Base-by-base conservation (phyloP, 2,888 invertebrate species). In the Plebejus anna region DNA sequence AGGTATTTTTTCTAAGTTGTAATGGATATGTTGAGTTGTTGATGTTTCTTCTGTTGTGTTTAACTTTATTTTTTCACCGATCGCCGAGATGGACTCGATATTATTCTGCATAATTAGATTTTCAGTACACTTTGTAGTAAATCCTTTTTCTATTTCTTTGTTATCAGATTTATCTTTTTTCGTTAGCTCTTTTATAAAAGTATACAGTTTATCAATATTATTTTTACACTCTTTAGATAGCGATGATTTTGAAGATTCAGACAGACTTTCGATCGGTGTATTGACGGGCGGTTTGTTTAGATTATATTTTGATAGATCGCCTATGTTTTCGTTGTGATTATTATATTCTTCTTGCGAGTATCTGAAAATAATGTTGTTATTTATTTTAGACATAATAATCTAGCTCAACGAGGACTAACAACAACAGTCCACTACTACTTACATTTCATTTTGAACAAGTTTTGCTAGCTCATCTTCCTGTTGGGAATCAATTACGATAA, bases 191-290 rank as follows among this genome's bases (percentile, higher is more conserved):
- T 88, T 90, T 81, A 94, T 88, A 71, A 94, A 84, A 79, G 85
- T 83, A 79, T 92, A 92, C 79, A 93, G 85, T 84, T 90, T 89
- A 75, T 92, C 89, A 77, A 93, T 92, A 80, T 90, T 92, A 81
- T 89, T 89, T 80, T 88, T 87, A 77, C 90, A 92, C 81, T 90
- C 88, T 4, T 87, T 76, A 6, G 88, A 79, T 13, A 84, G 79
- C 2, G 81, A 79, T 0, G 75, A 22, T 78, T 84, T 78, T 5
- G 73, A 13, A 16, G 32, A 6, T 55, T 51, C 73, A 4, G 5
- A 28, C 7, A 28, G 5, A 73, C 28, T 28, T 32, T 32, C 47
- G 32, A 28, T 55, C 16, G 78, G 80, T 6, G 82, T 79, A 79
- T 85, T 86, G 5, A 78, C 75, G 11, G 86, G 83, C n/a, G 82